Base-by-base conservation (phyloP, 2,888 invertebrate species). In the Thecocarcelia acutangulata region DNA sequence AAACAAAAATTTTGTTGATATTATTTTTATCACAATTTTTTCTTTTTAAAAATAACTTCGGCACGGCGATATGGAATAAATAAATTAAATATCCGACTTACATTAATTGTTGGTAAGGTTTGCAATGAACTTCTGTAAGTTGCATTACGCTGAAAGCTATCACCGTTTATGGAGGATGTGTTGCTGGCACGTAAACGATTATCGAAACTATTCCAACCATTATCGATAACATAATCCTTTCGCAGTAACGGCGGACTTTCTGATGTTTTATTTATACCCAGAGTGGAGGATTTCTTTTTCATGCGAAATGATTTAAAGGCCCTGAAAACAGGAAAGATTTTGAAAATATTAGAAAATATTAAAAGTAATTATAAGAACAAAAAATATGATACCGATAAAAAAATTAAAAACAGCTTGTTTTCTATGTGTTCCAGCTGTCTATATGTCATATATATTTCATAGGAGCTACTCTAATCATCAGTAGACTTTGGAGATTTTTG, bases 251-350 rank as follows among this genome's bases (percentile, higher is more conserved):
- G 90, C 40, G 91, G 91, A 81, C 91, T 91, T 82, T 91, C 91
- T 17, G 91, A 91, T 76, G 91, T 91, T 86, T 90, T 91, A 78
- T 90, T 90, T 70, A 91, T 89, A 5, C 91, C 91, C 82, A 91
- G 83, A 17, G 89, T 90, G 3, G 91, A 91, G 24, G 91, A 91
- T 83, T 89, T 90, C 78, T 91, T 91, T 83, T 89, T 90, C 40
- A 86, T 68, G 21, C 89, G 88, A 85, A 91, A 90, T 48, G 90
- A 88, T 78, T 89, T 90, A 58, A 90, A 88, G 46, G 87, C 84
- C 90, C 91, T 91, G 15, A 6, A 84, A 76, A 11, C 4, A 42
- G 13, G 0, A 19, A 19, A 48, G 33, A 19, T 33, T 33, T 5
- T 24, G 24, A 5, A 61, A 28, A 15, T 13, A 1, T 1, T 46